Percentiles rank a stretch among this genome's conserved stretches.
phyloP scores from a whole-genome alignment of 2,113 vertebrate genomes.

The Thomomys bottae region DNA sequence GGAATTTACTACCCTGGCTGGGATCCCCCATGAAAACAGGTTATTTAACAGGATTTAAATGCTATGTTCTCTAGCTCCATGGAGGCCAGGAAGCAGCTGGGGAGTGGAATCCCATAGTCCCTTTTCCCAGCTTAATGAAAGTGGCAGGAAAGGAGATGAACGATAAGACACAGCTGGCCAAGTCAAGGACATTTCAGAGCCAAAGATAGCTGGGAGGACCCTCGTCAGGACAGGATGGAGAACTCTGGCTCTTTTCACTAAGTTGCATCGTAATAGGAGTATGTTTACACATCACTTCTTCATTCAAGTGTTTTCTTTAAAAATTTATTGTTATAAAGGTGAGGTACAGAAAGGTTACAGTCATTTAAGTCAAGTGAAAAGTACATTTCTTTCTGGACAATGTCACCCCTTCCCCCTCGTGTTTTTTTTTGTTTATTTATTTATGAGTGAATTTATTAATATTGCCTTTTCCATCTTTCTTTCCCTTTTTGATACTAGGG shows the following conservation, averaged over 20 bases:
- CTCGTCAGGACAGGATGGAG: accelerated
- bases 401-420: too few relatives aligned
- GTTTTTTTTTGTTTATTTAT: too few relatives aligned
- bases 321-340: too few relatives aligned
- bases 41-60: constrained; percentile 78
- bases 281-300: too few relatives aligned
- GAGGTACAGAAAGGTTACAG: too few relatives aligned
- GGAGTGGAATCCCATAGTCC: neutral
- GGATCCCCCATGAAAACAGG: constrained; percentile 67
- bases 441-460: too few relatives aligned
- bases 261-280: neutral
- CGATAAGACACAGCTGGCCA: neutral
- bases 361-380: too few relatives aligned
- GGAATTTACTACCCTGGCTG: constrained; percentile 73
- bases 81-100: constrained; percentile 26
- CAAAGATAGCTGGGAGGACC: neutral
- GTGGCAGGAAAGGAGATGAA: neutral
- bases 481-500: too few relatives aligned
- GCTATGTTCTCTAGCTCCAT: neutral
- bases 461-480: too few relatives aligned
- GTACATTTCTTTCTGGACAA: too few relatives aligned
- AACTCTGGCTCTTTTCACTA: accelerated
- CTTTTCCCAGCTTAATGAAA: neutral
- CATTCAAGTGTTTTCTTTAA: neutral
- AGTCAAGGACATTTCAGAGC: neutral